A percentile compares a stretch with the other conserved stretches of the same genome.
phyloP scores from a whole-genome alignment of 2,113 vertebrate species.

The Callopanchax toddi region DNA sequence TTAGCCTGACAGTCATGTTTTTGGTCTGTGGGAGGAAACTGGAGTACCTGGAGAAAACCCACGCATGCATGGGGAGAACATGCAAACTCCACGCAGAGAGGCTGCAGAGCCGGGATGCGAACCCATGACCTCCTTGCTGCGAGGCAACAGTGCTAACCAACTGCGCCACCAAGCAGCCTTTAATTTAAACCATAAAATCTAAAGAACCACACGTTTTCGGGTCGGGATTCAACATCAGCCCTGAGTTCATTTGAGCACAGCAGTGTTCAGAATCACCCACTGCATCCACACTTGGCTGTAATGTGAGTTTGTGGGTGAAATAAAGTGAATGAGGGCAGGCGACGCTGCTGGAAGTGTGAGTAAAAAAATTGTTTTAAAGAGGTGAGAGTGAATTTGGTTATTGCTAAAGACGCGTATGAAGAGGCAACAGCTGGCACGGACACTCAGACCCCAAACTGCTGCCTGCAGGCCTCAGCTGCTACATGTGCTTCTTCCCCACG shows the following conservation, averaged over 20 bases:
- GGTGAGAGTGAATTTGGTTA: slow-evolving; percentile 57
- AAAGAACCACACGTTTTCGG: slow-evolving; percentile 28
- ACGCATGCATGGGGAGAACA: no score
- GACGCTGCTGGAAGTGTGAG: slow-evolving; percentile 24
- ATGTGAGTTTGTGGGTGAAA: slow-evolving; percentile 42
- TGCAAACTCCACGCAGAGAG: no score
- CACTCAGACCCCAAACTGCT: slow-evolving; percentile 45
- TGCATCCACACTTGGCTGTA: slow-evolving; percentile 37
- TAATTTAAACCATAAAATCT: slow-evolving; percentile 20
- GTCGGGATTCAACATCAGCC: slow-evolving; percentile 49
- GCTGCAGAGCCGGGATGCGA: no score
- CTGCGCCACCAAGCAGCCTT: no score
- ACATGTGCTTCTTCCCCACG: slow-evolving; percentile 60
- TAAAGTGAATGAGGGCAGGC: slow-evolving; percentile 35
- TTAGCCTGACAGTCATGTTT: no score
- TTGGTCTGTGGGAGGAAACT: no score
- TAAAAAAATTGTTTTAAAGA: not conserved
- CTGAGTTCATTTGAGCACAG: slow-evolving; percentile 45
- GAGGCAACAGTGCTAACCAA: no score
- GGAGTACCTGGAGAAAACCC: no score
- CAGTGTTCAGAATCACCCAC: slow-evolving; percentile 23
- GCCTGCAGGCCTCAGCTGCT: slow-evolving; percentile 63
- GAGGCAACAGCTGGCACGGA: slow-evolving; percentile 58
- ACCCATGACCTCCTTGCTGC: no score
- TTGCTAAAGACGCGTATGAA: slow-evolving; percentile 56